Evolutionary conservation across 2,113 vertebrate species (phyloP).

Genomic region (Lepus europaeus): DNA sequence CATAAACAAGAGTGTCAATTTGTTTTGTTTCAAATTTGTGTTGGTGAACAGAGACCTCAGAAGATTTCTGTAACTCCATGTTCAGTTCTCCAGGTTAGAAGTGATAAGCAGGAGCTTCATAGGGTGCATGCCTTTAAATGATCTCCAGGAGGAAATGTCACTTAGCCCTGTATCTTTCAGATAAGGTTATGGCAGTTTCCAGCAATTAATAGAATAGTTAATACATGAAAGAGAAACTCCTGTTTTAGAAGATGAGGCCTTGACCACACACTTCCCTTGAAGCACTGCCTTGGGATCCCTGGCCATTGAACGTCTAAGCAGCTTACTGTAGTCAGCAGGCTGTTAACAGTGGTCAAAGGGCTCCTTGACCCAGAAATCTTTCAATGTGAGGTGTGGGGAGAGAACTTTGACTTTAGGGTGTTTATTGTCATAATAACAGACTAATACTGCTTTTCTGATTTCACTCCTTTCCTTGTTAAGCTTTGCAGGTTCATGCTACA

Average conservation of each 20-base stretch:
- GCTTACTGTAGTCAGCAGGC: not conserved
- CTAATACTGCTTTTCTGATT: not conserved
- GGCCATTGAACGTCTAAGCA: not conserved
- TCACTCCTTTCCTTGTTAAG: not conserved
- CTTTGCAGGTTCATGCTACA: not conserved
- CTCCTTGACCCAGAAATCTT: not conserved
- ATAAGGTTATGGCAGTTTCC: not conserved
- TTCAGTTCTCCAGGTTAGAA: not conserved
- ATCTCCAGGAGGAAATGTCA: not conserved
- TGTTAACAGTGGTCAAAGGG: not conserved
- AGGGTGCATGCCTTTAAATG: not conserved
- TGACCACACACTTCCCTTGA: not conserved
- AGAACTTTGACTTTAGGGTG: not conserved
- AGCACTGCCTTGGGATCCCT: not conserved
- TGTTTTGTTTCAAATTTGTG: too few relatives aligned
- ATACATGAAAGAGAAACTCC: not conserved
- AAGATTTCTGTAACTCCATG: not conserved
- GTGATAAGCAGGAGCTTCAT: not conserved
- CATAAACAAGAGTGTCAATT: too few relatives aligned
- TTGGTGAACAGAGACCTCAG: not conserved
- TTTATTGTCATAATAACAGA: not conserved
- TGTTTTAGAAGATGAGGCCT: not conserved
- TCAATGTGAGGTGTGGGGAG: not conserved
- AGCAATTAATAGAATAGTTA: not conserved
- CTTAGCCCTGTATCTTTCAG: not conserved